Conservation (phyloP, 2,888 invertebrate species). For the Acleris holmiana region DNA sequence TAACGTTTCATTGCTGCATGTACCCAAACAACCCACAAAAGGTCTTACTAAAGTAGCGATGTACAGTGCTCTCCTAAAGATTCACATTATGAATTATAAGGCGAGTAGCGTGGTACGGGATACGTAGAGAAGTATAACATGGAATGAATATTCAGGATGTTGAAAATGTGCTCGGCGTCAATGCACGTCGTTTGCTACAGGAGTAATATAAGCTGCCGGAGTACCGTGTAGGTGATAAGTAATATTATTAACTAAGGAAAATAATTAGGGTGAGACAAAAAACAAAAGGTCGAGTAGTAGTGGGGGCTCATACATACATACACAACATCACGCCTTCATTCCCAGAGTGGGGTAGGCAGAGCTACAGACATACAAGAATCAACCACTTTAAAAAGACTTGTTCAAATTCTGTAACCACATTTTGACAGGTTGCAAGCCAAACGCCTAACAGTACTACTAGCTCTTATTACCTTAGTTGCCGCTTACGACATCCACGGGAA, state of each 20-base stretch:
- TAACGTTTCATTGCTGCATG: slow-evolving; percentile 9
- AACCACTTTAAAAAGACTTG: too few relatives aligned
- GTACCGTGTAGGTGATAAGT: slow-evolving; percentile 2
- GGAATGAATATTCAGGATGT: slow-evolving; percentile 34
- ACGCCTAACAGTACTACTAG: too few relatives aligned
- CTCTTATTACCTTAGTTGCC: too few relatives aligned
- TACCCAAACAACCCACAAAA: neutral
- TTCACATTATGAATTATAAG: neutral
- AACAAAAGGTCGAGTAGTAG: too few relatives aligned
- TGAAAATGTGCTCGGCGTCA: slow-evolving; percentile 22
- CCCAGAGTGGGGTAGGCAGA: too few relatives aligned
- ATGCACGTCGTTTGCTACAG: slow-evolving; percentile 18
- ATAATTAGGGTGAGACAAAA: neutral
- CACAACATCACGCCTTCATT: too few relatives aligned
- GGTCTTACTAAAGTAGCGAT: neutral
- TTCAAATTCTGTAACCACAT: too few relatives aligned
- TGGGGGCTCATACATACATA: too few relatives aligned
- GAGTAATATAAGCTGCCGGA: neutral
- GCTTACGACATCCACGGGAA: too few relatives aligned
- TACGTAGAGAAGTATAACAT: slow-evolving; percentile 28
- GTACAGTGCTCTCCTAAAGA: neutral
- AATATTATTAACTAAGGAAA: neutral
- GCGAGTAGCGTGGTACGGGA: neutral
- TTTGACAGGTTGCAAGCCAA: too few relatives aligned
- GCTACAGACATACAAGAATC: too few relatives aligned